These are phyloP conservation scores for Alcis repandata DNA, from an alignment of 2,888 invertebrate species.

Conservation along the genomic window DNA sequence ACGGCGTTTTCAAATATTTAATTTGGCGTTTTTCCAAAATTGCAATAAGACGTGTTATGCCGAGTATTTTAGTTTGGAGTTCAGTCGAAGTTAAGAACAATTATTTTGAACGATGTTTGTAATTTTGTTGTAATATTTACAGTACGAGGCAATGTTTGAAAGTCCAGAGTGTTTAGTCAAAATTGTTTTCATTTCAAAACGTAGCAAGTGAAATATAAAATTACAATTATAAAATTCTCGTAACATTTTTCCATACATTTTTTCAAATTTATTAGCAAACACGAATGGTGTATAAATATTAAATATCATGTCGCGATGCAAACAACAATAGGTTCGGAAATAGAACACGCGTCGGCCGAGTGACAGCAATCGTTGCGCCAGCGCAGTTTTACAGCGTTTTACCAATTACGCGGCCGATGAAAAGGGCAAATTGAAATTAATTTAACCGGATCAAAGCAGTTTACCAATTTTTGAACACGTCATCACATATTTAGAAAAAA, in stretches of 20 bases:
- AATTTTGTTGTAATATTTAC: conserved; percentile 3
- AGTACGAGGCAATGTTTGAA: background rate
- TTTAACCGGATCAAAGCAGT: conserved; percentile 48
- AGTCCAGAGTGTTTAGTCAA: too few relatives aligned
- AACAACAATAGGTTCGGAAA: conserved; percentile 52
- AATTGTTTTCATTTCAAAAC: too few relatives aligned
- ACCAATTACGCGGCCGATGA: conserved; percentile 66
- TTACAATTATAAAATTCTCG: too few relatives aligned
- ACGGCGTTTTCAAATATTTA: background rate
- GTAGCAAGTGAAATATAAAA: background rate
- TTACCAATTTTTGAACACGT: conserved; percentile 9
- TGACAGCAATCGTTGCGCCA: conserved; percentile 53
- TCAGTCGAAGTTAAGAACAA: conserved; percentile 14
- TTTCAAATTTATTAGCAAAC: background rate
- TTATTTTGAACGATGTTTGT: conserved; percentile 9
- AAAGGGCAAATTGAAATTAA: conserved; percentile 68
- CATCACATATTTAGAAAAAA: background rate
- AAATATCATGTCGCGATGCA: conserved; percentile 44
- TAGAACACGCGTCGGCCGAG: conserved; percentile 69
- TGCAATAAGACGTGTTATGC: background rate
- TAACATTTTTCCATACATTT: background rate
- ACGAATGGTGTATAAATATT: conserved; percentile 32
- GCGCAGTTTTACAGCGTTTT: conserved; percentile 59
- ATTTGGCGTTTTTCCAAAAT: conserved; percentile 15
- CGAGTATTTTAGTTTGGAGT: background rate